phyloP scores from a whole-genome alignment of 2,888 invertebrate species.

The Dolichopus griseipennis region DNA sequence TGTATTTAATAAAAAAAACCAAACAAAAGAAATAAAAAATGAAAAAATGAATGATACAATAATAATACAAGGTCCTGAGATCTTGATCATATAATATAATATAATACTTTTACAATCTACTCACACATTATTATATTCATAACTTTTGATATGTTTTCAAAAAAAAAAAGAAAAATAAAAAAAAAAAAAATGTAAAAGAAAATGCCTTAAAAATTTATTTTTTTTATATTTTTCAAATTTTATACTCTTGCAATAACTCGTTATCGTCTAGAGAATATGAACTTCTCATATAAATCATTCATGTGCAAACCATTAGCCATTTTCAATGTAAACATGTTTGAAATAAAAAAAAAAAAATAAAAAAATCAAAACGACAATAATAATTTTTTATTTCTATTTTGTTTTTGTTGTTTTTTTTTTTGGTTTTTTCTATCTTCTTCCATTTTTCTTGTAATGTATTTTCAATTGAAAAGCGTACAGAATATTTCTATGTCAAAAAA shows the following conservation, averaged over 20 bases:
- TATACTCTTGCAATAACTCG: not conserved
- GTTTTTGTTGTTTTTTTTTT: not conserved
- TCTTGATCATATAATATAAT: too few species aligned
- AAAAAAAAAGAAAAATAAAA: too few species aligned
- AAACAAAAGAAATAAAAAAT: too few species aligned
- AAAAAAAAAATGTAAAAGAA: not conserved
- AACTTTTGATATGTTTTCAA: too few species aligned
- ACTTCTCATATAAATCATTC: not conserved
- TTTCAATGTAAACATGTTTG: conserved; percentile 1
- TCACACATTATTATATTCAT: too few species aligned
- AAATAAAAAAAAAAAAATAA: not conserved
- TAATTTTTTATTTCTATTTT: not conserved
- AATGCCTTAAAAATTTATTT: not conserved
- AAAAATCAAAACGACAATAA: not conserved
- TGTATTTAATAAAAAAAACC: too few species aligned
- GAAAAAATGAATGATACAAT: too few species aligned
- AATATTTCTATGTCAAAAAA: not conserved
- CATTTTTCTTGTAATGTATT: not conserved
- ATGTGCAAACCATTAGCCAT: conserved; percentile 4
- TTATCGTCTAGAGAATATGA: conserved; percentile 4
- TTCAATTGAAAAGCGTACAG: not conserved
- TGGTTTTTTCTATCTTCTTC: not conserved
- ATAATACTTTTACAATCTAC: too few species aligned
- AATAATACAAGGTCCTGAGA: too few species aligned
- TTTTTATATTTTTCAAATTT: not conserved